Conservation (phyloP, 92 coral and sea anemone genomes). For the Palythoa heliodiscus region DNA sequence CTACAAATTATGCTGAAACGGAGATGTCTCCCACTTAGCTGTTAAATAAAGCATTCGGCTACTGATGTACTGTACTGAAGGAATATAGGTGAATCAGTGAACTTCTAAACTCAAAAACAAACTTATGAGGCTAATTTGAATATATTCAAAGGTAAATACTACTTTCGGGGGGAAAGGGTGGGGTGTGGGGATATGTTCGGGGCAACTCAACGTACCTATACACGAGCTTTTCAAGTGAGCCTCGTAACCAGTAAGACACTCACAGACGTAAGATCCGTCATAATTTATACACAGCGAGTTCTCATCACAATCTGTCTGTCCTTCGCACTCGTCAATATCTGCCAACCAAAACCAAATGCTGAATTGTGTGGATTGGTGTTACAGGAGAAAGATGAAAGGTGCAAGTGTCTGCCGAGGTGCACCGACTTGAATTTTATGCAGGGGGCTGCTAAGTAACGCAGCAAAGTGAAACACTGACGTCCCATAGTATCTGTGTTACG, state of each 20-base stretch:
- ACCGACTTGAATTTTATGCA: neutral
- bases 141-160: neutral
- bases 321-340: slow-evolving; percentile 66
- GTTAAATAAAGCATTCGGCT: neutral
- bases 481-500: too few species aligned
- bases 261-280: slow-evolving; percentile 62
- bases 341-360: neutral
- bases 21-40: too few species aligned
- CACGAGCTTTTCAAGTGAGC: slow-evolving; percentile 25
- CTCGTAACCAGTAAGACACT: slow-evolving; percentile 59
- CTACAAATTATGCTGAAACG: too few species aligned
- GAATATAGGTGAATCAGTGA: too few species aligned
- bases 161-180: neutral
- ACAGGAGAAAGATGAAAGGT: neutral
- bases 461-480: too few species aligned
- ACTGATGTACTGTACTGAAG: too few species aligned
- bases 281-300: slow-evolving; percentile 56
- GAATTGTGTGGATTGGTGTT: neutral
- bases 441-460: neutral
- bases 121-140: neutral
- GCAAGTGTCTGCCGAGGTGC: neutral
- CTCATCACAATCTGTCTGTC: slow-evolving; percentile 38
- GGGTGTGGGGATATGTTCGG: neutral
- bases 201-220: slow-evolving; percentile 35
- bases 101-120: neutral